Conservation (phyloP, 2,797 vertebrate species). For the Hemitrygon akajei region DNA sequence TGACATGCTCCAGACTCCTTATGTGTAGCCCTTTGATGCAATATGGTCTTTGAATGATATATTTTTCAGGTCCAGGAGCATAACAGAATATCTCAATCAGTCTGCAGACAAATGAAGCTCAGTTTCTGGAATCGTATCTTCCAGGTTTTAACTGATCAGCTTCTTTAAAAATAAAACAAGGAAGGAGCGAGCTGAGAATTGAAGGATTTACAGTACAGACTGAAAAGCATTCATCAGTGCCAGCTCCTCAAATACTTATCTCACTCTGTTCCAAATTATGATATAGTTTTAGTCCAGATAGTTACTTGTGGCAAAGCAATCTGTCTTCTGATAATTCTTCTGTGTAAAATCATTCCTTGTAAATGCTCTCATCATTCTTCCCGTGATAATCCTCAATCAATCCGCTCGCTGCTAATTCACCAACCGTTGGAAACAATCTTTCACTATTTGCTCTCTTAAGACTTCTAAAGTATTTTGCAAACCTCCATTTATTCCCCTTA, state of each 20-base stretch:
- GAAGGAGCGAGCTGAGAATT: background rate
- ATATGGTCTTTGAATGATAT: too few relatives aligned
- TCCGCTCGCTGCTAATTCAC: constrained; percentile 18
- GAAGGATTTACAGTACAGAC: background rate
- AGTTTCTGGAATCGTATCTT: background rate
- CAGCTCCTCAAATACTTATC: constrained; percentile 17
- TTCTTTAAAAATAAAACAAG: background rate
- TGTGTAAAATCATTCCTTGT: constrained; percentile 26
- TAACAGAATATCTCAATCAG: background rate
- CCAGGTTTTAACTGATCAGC: background rate
- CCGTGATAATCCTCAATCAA: background rate
- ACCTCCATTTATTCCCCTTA: background rate
- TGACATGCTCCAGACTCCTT: background rate
- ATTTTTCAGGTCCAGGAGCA: background rate
- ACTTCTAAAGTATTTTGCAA: background rate
- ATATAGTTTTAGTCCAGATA: constrained; percentile 4
- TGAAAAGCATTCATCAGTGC: background rate
- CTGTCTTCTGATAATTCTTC: constrained; percentile 21
- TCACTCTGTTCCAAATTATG: background rate
- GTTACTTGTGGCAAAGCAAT: constrained; percentile 21
- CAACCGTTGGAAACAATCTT: background rate
- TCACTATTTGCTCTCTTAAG: constrained; percentile 23
- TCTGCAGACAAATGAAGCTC: background rate
- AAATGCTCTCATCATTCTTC: constrained; percentile 9
- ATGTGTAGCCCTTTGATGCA: background rate